A percentile compares a stretch with the other conserved stretches of the same genome.
Conservation (phyloP, 92 coral and sea anemone genomes). For the Virgularia gustaviana region DNA sequence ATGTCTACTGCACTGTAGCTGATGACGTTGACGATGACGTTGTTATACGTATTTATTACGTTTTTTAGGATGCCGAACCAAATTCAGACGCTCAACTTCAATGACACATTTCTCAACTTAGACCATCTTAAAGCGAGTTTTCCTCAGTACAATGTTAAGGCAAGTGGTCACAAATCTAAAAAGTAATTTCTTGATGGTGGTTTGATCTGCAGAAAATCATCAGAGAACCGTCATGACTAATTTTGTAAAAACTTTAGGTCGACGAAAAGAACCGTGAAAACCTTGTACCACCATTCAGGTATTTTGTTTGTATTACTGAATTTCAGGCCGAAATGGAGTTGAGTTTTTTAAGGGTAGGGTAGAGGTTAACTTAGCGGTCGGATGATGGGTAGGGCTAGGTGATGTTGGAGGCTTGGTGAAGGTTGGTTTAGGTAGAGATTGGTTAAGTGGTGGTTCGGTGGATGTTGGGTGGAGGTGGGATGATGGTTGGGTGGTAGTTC, state of each 20-base stretch:
- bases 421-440: no score
- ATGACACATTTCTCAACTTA: conserved; percentile 88
- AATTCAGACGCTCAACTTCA: conserved; percentile 72
- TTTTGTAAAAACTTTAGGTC: neutral
- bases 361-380: no score
- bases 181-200: neutral
- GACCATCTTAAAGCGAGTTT: conserved; percentile 74
- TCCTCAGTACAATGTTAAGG: conserved; percentile 87
- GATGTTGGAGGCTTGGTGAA: no score
- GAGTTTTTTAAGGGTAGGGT: no score
- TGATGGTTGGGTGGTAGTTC: no score
- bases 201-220: neutral
- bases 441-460: no score
- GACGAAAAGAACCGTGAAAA: conserved; percentile 9
- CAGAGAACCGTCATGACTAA: neutral
- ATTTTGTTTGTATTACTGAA: neutral
- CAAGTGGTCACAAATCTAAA: conserved; percentile 36
- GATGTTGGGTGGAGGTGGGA: no score
- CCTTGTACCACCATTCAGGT: conserved; percentile 89
- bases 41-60: no score
- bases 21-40: no score
- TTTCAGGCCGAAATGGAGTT: no score
- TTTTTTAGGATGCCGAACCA: conserved; percentile 85
- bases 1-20: no score
- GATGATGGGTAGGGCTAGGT: no score